Conservation (phyloP, 2,797 vertebrate genomes). For the Sebastes jordani region DNA sequence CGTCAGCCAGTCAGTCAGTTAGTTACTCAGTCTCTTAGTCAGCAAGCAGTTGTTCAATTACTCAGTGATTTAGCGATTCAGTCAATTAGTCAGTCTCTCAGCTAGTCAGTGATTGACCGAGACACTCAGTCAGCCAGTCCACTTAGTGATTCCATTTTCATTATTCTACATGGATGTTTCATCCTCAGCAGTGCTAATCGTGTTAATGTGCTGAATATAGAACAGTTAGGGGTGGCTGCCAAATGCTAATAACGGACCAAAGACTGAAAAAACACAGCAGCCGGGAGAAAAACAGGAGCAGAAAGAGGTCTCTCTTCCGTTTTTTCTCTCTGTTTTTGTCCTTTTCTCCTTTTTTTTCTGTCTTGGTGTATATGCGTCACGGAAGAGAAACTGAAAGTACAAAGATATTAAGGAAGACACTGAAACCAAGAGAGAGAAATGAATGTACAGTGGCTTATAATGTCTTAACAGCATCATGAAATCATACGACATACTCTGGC, state of each 20-base stretch:
- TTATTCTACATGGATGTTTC: constrained; percentile 20
- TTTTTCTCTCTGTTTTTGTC: neutral
- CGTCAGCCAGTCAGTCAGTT: no score
- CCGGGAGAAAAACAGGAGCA: neutral
- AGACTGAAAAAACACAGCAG: constrained; percentile 20
- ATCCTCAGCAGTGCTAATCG: constrained; percentile 32
- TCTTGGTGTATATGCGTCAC: neutral
- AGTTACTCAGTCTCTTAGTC: no score
- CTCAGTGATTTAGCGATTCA: neutral
- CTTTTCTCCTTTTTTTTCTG: neutral
- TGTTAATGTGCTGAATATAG: constrained; percentile 40
- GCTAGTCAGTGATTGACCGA: constrained; percentile 28
- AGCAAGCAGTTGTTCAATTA: neutral
- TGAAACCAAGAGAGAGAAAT: neutral
- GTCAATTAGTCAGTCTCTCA: neutral
- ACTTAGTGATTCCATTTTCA: constrained; percentile 29
- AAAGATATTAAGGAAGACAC: neutral
- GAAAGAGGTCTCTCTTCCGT: neutral
- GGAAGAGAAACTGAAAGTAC: neutral
- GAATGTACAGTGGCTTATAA: neutral
- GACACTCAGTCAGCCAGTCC: constrained; percentile 5
- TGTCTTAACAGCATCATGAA: neutral
- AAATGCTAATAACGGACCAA: constrained; percentile 20
- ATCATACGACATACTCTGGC: neutral
- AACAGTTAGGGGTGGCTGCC: constrained; percentile 6